These are phyloP conservation scores for Mesochorus sp. DNA, from an alignment of 2,888 invertebrate genomes.

Conservation along the genomic window DNA sequence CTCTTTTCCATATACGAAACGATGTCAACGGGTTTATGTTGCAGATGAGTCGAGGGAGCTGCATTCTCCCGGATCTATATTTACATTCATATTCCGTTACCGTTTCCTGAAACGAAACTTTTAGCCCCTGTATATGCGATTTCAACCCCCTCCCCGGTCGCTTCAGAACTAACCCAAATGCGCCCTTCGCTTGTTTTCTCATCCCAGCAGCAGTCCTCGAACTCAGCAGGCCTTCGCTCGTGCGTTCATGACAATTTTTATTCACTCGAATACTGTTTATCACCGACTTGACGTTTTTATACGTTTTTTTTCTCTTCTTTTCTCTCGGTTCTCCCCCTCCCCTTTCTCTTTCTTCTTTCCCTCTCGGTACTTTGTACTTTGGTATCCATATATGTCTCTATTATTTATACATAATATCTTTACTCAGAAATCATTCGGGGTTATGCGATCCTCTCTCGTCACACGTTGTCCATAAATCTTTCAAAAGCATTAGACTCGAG, in stretches of 20 bases:
- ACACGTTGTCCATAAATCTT: conserved; percentile 53
- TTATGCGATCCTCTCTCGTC: conserved; percentile 16
- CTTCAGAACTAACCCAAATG: too few relatives aligned
- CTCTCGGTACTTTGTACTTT: background rate
- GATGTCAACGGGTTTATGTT: background rate
- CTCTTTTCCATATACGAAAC: background rate
- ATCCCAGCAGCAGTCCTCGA: too few relatives aligned
- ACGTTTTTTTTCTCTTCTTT: too few relatives aligned
- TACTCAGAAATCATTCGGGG: too few relatives aligned
- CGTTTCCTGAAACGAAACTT: conserved; percentile 61
- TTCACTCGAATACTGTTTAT: too few relatives aligned
- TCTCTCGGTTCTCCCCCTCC: background rate
- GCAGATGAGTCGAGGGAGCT: background rate
- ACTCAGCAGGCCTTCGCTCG: too few relatives aligned
- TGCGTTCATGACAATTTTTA: too few relatives aligned
- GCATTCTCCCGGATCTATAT: conserved; percentile 33
- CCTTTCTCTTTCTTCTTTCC: background rate
- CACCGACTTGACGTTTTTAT: too few relatives aligned
- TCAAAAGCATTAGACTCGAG: conserved; percentile 39
- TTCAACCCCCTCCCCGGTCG: too few relatives aligned
- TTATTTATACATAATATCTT: background rate
- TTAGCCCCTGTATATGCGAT: background rate
- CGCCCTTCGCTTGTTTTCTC: too few relatives aligned
- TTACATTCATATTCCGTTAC: conserved; percentile 63
- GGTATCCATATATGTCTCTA: background rate